phyloP scores from a whole-genome alignment of 1,140 invertebrate species.

The Atopsyche davidsoni region DNA sequence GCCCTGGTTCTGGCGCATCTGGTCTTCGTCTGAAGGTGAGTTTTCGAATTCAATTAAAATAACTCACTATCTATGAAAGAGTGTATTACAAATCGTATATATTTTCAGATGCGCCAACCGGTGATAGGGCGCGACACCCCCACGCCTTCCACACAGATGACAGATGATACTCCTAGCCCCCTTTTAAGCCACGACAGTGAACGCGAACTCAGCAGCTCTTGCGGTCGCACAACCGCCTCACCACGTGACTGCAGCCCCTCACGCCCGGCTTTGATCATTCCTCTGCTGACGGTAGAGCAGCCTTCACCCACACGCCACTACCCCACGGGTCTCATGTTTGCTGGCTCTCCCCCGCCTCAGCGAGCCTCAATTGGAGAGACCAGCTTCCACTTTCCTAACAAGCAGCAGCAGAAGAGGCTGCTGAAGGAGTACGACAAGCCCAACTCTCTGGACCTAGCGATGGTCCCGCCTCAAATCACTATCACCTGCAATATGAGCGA shows the following conservation, averaged over 20 bases:
- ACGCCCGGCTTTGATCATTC: constrained; percentile 49
- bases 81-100: constrained; percentile 15
- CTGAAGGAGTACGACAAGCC: constrained; percentile 53
- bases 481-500: constrained; percentile 68
- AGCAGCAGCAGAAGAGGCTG: constrained; percentile 35
- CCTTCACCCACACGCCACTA: constrained; percentile 50
- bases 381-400: constrained; percentile 39
- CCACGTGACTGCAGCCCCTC: constrained; percentile 33
- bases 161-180: constrained; percentile 44
- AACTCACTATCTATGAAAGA: background rate
- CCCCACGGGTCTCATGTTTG: constrained; percentile 36
- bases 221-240: constrained; percentile 30
- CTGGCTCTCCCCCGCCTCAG: constrained; percentile 58
- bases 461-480: constrained; percentile 63
- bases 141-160: constrained; percentile 44
- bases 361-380: constrained; percentile 42
- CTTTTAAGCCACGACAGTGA: constrained; percentile 45
- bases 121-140: constrained; percentile 40
- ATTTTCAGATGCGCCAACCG: constrained; percentile 47
- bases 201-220: constrained; percentile 42
- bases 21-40: constrained; percentile 41
- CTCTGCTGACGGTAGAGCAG: constrained; percentile 55
- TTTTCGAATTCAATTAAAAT: no score
- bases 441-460: constrained; percentile 58
- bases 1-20: constrained; percentile 30